phyloP scores from a whole-genome alignment of 1,140 invertebrate genomes.

The Drosophila virilis region DNA sequence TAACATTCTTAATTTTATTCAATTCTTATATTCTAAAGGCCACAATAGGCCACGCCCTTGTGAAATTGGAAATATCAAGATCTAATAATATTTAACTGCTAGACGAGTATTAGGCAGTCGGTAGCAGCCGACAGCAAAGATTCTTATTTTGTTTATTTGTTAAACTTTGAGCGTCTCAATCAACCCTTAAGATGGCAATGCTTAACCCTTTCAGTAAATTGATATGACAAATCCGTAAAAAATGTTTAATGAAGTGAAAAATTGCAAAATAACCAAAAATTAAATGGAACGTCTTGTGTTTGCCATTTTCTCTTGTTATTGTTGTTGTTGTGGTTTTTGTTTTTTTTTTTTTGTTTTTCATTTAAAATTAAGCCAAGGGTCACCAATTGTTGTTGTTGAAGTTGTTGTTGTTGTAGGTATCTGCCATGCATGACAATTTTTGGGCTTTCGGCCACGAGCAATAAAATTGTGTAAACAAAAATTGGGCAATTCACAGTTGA shows the following conservation, averaged over 20 bases:
- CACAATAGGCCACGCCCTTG: too few relatives aligned
- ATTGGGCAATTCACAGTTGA: slow-evolving; percentile 77
- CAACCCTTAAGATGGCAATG: slow-evolving; percentile 60
- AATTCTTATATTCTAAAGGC: too few relatives aligned
- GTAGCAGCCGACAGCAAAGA: too few relatives aligned
- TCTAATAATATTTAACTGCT: too few relatives aligned
- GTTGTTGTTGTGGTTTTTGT: slow-evolving; percentile 22
- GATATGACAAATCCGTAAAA: slow-evolving; percentile 75
- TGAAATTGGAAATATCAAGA: too few relatives aligned
- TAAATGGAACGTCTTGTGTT: slow-evolving; percentile 57
- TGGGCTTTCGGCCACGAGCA: slow-evolving; percentile 26
- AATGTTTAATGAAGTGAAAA: slow-evolving; percentile 79
- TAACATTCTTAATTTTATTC: too few relatives aligned
- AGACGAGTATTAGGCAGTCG: too few relatives aligned
- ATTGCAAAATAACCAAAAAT: slow-evolving; percentile 81
- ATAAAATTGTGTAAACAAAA: slow-evolving; percentile 74
- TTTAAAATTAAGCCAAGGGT: slow-evolving; percentile 46
- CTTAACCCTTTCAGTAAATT: slow-evolving; percentile 75
- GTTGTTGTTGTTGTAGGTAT: slow-evolving; percentile 5
- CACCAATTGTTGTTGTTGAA: slow-evolving; percentile 24
- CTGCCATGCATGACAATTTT: slow-evolving; percentile 52
- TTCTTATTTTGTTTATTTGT: not conserved
- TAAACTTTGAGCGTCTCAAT: slow-evolving; percentile 50
- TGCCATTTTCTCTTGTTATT: not conserved
- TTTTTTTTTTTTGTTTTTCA: slow-evolving; percentile 1